Conservation (phyloP, 2,113 vertebrate genomes). For the Mesoclemmys tuberculata region DNA sequence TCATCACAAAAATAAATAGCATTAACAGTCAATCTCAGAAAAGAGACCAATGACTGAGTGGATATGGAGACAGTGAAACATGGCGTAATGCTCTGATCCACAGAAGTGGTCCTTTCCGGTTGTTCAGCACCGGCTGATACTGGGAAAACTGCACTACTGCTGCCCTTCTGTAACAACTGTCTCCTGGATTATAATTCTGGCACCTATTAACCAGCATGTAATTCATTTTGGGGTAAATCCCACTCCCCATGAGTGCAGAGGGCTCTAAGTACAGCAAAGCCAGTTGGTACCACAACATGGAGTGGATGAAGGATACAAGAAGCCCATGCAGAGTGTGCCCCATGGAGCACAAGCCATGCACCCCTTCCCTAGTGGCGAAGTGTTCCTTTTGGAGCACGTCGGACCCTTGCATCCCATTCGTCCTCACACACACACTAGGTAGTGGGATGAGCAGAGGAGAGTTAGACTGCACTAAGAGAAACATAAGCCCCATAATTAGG, state of each 20-base stretch:
- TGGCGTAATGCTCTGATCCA: background rate
- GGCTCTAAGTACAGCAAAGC: background rate
- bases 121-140: background rate
- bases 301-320: background rate
- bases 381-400: background rate
- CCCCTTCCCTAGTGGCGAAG: background rate
- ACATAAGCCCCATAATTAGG: background rate
- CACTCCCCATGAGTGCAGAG: background rate
- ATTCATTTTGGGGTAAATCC: background rate
- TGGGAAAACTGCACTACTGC: background rate
- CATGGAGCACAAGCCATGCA: too few relatives aligned
- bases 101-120: background rate
- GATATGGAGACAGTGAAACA: background rate
- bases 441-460: background rate
- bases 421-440: background rate
- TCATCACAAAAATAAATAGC: background rate
- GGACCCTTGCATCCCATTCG: background rate
- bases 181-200: accelerated
- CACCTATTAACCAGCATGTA: background rate
- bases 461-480: background rate
- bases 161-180: background rate
- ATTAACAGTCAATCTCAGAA: background rate
- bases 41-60: accelerated
- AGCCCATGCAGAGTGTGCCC: too few relatives aligned
- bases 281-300: background rate